A percentile compares a stretch with the other conserved stretches of the same genome.
Conservation (phyloP, 2,113 vertebrate genomes). For the Xenopus borealis region DNA sequence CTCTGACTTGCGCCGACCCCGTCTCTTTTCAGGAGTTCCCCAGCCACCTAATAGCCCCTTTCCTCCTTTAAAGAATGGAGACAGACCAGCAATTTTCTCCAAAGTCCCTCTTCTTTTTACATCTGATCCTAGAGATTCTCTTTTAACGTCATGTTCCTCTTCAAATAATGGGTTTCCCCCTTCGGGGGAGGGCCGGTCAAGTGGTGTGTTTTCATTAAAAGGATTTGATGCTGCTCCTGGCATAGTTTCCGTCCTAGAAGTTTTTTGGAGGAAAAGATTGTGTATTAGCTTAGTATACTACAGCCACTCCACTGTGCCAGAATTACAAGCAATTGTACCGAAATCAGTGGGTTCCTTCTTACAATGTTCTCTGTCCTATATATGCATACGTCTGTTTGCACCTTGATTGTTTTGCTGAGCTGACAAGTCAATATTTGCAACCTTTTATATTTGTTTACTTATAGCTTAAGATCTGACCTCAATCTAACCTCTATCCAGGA, state of each 20-base stretch:
- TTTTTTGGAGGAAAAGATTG: slow-evolving; percentile 59
- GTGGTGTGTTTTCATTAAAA: slow-evolving; percentile 58
- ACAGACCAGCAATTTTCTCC: slow-evolving; percentile 76
- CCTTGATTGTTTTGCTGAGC: too few relatives aligned
- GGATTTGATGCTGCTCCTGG: slow-evolving; percentile 38
- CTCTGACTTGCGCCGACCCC: slow-evolving; percentile 72
- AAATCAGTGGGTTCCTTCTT: too few relatives aligned
- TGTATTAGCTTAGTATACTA: slow-evolving; percentile 55
- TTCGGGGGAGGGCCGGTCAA: slow-evolving; percentile 52
- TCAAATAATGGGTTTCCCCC: slow-evolving; percentile 44
- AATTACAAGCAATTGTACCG: background rate
- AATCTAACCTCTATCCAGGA: too few relatives aligned
- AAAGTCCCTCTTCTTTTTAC: slow-evolving; percentile 65
- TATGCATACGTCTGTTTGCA: too few relatives aligned
- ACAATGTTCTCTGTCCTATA: too few relatives aligned
- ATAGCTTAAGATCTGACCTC: too few relatives aligned
- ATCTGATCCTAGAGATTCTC: slow-evolving; percentile 51
- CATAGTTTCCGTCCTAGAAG: slow-evolving; percentile 20
- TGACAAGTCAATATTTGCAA: too few relatives aligned
- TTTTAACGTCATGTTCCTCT: background rate
- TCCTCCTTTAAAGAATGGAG: slow-evolving; percentile 75
- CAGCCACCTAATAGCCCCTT: slow-evolving; percentile 55
- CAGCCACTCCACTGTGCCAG: background rate
- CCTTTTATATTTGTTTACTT: too few relatives aligned
- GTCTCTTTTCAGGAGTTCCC: slow-evolving; percentile 60